Conservation (phyloP, 2,113 vertebrate genomes). For the Rhea americana region DNA sequence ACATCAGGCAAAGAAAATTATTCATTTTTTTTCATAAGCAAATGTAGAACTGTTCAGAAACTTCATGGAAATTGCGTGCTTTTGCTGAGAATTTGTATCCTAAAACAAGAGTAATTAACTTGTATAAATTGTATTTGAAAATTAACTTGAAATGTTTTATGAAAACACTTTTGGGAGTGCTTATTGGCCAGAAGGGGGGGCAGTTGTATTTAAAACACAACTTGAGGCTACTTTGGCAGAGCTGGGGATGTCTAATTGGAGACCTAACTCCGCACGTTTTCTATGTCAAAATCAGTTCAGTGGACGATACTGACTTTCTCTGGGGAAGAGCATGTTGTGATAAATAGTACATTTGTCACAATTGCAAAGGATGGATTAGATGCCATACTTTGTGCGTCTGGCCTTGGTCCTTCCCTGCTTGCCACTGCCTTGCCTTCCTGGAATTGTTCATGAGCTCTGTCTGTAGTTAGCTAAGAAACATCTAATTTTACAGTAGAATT, state of each 20-base stretch:
- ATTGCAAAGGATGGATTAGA: neutral
- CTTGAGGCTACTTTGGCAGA: neutral
- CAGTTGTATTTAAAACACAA: constrained; percentile 21
- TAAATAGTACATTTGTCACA: neutral
- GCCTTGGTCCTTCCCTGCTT: neutral
- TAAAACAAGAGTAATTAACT: neutral
- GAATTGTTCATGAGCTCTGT: neutral
- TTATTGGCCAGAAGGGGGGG: constrained; percentile 42
- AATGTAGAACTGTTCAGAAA: neutral
- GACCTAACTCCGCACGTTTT: neutral
- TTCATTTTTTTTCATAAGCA: neutral
- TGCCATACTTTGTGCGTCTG: neutral
- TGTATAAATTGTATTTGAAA: neutral
- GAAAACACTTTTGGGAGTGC: neutral
- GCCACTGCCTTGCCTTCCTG: neutral
- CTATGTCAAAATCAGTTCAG: neutral
- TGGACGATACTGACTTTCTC: neutral
- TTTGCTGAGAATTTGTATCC: neutral
- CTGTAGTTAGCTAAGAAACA: neutral
- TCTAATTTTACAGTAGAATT: constrained; percentile 31
- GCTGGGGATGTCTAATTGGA: neutral
- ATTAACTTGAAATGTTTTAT: neutral
- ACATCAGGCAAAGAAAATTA: neutral
- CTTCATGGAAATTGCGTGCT: neutral
- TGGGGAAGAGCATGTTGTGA: neutral